Base-by-base conservation (phyloP, 2,113 vertebrate species). In the Erythrocercus mccallii region DNA sequence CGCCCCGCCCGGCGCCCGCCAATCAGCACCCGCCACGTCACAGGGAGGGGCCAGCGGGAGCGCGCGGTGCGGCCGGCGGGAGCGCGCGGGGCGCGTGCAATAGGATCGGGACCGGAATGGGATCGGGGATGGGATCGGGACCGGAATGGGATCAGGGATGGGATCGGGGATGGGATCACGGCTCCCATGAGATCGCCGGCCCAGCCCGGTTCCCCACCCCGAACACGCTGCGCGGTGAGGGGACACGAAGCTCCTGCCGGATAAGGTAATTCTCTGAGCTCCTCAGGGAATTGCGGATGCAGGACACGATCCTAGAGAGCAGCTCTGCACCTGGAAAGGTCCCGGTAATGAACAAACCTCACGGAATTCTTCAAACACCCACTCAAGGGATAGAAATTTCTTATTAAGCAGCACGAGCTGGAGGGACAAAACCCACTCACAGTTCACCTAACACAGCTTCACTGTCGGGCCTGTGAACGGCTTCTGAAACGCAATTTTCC, bases 401-500 rank as follows among this genome's bases (percentile, higher is more conserved):
- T 0, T 3, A 4, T 8, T 14, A 30, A 66, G 33, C 38, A 60
- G 30, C n/a, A 42, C 0, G 0, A 82, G 22, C 20, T 22, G 45
- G 28, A 89, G 6, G 33, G 28, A 53, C 24, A 35, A 40, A 89
- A 65, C 8, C 44, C 58, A 44, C 23, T 13, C 9, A 2, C 33
- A 88, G 14, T 13, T 9, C 44, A 28, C 2, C 37, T 0, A 15
- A 13, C 18, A 20, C 44, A 66, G 51, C 60, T 18, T 2, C 11
- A 0, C 0, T 2, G 10, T 1, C 28, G 22, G 4, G 13, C 28
- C 5, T 0, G 0, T 0, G 12, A 45, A 9, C 0, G 20, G 27
- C 18, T 42, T 9, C 24, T 6, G 5, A 21, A 15, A 12, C 1
- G 5, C 7, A 1, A 5, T n/a, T 40, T 44, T 16, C 40, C n/a